Conservation (phyloP, 2,797 vertebrate genomes). For the Stomatorhinus walkeri region DNA sequence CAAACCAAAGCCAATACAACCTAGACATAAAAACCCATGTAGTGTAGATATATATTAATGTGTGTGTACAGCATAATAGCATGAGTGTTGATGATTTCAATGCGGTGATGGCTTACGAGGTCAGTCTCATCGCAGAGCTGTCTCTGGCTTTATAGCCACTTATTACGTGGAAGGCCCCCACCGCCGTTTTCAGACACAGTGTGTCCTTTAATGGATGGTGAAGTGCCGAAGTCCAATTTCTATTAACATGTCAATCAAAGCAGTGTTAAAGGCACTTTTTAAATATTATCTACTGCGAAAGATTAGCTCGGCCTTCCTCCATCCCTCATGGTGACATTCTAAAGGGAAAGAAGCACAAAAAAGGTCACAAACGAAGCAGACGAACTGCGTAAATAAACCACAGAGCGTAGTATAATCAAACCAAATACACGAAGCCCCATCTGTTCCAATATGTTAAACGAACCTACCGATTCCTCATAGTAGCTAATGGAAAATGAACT, state of each 20-base stretch:
- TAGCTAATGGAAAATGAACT: neutral
- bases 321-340: neutral
- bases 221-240: slow-evolving; percentile 18
- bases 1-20: neutral
- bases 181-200: neutral
- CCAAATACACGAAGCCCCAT: neutral
- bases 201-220: slow-evolving; percentile 19
- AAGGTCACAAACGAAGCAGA: neutral
- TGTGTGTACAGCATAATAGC: slow-evolving; percentile 5
- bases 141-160: slow-evolving; percentile 3
- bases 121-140: neutral
- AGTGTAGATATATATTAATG: neutral
- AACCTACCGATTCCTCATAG: neutral
- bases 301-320: neutral
- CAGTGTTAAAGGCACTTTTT: slow-evolving; percentile 10
- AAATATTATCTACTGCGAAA: slow-evolving; percentile 12
- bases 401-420: neutral
- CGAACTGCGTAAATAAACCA: neutral
- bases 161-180: neutral
- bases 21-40: neutral
- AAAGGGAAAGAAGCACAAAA: neutral
- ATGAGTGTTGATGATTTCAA: neutral
- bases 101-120: neutral
- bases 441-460: slow-evolving; percentile 2
- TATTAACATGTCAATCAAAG: slow-evolving; percentile 15